Conservation (phyloP, 2,888 invertebrate species). For the Agonopterix alstromeriana region DNA sequence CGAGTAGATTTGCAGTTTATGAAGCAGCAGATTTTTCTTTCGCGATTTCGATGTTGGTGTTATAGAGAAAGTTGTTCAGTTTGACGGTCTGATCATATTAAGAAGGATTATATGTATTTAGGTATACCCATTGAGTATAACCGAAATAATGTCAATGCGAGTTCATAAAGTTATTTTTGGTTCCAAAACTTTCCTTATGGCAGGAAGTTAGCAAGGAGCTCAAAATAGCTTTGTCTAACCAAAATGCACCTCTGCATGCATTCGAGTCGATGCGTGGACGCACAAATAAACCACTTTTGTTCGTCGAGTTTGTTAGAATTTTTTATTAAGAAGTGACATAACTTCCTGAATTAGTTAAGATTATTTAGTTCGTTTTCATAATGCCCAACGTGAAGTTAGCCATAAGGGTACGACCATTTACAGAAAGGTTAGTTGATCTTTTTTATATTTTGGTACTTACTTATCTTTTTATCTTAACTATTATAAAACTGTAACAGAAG, state of each 20-base stretch:
- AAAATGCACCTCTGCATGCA: slow-evolving; percentile 5
- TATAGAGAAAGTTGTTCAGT: too few species aligned
- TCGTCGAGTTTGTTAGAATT: not conserved
- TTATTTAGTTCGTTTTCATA: not conserved
- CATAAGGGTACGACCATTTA: slow-evolving; percentile 79
- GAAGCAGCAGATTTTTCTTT: too few species aligned
- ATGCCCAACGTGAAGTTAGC: slow-evolving; percentile 82
- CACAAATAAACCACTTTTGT: not conserved
- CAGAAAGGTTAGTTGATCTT: slow-evolving; percentile 74
- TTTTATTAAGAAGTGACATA: not conserved
- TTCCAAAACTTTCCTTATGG: slow-evolving; percentile 17
- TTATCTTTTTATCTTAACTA: too few species aligned
- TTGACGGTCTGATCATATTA: too few species aligned
- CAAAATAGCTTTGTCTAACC: slow-evolving; percentile 39
- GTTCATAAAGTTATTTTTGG: slow-evolving; percentile 18
- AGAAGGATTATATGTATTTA: too few species aligned
- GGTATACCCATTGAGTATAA: too few species aligned
- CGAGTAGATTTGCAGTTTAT: too few species aligned
- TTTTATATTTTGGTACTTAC: not conserved
- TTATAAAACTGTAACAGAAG: too few species aligned
- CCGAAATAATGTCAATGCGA: too few species aligned
- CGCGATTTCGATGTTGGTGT: too few species aligned
- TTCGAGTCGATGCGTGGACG: not conserved
- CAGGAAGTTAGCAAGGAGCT: slow-evolving; percentile 31
- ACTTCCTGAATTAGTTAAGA: too few species aligned